Base-by-base conservation (phyloP, 2,888 invertebrate genomes). In the Hecatera dysodea region DNA sequence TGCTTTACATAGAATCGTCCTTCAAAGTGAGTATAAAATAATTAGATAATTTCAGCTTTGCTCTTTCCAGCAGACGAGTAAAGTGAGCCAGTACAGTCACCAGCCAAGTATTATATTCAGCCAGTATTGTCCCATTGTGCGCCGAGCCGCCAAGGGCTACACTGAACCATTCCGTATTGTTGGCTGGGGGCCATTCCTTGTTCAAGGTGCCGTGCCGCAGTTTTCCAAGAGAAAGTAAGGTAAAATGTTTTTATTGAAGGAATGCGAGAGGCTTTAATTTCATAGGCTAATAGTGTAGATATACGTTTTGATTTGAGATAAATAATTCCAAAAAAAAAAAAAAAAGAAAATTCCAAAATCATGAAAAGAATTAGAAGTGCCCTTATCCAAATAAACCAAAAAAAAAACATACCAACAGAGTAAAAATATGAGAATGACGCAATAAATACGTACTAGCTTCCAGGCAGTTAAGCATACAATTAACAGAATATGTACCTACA, bases 71-170 rank as follows among this genome's bases (percentile, higher is more conserved):
- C 27, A 57, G 22, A 29, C 46, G 44, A 75, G 48, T 42, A 48
- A 75, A 55, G 33, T 56, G 64, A 55, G 27, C 27, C 42, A 64
- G 53, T 42, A 44, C 24, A 52, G 29, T 53, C 19, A 39, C 48
- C 42, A 63, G 44, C 15, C 46, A 46, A 50, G 55, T 50, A 75
- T 71, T 71, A 50, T 57, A 72, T 33, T 19, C 79, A 57, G 60
- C 15, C 60, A 60, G 75, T 65, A 61, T 67, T 59, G 57, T 74
- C 44, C 56, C 24, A 74, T 80, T 76, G 80, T 76, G n/a, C 22
- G 55, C 9, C 36, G 53, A 44, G 74, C 57, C 53, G 80, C 67
- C 53, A 67, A 74, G 59, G 52, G 80, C 62, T 59, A 60, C 44
- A 48, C 73, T 57, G 19, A 15, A 36, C 56, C 56, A 63, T 29